These are phyloP conservation scores for Agrochola circellaris DNA, from an alignment of 2,888 invertebrate genomes.

Conservation along the genomic window DNA sequence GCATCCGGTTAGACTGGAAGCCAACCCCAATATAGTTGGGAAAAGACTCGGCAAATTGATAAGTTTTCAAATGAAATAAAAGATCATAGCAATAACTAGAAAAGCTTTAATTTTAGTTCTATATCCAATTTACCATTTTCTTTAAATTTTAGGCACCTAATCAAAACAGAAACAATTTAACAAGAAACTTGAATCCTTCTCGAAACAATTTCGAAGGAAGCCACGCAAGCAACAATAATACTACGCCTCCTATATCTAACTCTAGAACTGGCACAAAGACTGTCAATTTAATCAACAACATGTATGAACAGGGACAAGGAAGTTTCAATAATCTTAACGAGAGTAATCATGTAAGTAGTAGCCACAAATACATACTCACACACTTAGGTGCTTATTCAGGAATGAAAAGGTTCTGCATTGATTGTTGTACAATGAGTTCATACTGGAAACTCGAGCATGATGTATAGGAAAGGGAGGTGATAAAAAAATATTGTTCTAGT, in stretches of 20 bases:
- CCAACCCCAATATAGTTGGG: too few relatives aligned
- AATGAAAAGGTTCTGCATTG: neutral
- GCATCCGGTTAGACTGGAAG: too few relatives aligned
- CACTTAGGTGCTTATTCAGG: neutral
- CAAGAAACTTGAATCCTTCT: constrained; percentile 85
- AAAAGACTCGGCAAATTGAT: too few relatives aligned
- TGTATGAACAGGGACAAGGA: constrained; percentile 87
- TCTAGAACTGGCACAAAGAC: constrained; percentile 84
- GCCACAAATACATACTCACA: neutral
- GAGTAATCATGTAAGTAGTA: constrained; percentile 82
- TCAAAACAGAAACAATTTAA: constrained; percentile 87
- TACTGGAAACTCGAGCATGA: neutral
- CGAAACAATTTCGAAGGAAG: constrained; percentile 85
- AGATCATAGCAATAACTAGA: neutral
- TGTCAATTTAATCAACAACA: constrained; percentile 87
- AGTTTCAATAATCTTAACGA: constrained; percentile 86
- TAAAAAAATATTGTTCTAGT: neutral
- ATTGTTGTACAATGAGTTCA: neutral
- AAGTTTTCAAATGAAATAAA: too few relatives aligned
- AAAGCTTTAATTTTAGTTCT: neutral
- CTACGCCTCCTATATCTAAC: constrained; percentile 78
- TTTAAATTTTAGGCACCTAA: constrained; percentile 79
- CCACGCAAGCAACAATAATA: constrained; percentile 83
- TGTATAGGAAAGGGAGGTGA: neutral
- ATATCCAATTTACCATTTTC: neutral